phyloP scores from a whole-genome alignment of 2,888 invertebrate species.

The Sepioteuthis lessoniana region DNA sequence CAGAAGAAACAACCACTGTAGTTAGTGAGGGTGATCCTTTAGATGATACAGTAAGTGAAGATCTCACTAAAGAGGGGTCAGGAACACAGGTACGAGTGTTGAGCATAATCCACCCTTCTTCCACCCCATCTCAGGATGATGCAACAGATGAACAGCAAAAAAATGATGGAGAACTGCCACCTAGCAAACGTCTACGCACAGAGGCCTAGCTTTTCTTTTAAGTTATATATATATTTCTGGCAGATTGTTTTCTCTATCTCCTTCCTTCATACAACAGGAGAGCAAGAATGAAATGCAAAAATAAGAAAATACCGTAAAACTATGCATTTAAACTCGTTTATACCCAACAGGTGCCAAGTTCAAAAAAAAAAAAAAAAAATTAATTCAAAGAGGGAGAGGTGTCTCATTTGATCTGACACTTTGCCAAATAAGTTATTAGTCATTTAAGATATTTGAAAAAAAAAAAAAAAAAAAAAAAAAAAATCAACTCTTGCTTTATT shows the following conservation, averaged over 20 bases:
- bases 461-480: too few species aligned
- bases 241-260: background rate
- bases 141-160: background rate
- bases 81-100: slow-evolving; percentile 24
- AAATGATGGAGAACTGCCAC: background rate
- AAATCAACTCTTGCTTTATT: too few species aligned
- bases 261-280: background rate
- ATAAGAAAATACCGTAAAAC: background rate
- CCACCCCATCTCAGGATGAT: background rate
- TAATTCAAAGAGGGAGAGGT: too few species aligned
- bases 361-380: background rate
- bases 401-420: too few species aligned
- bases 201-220: background rate
- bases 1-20: background rate
- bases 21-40: background rate
- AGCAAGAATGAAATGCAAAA: background rate
- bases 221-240: too few species aligned
- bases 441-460: too few species aligned
- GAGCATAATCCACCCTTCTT: background rate
- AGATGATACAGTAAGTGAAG: background rate
- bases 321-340: background rate
- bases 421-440: too few species aligned
- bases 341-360: background rate
- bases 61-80: background rate
- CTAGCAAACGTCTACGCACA: slow-evolving; percentile 35